Conservation (phyloP, 2,888 invertebrate genomes). For the Orthosia gothica region DNA sequence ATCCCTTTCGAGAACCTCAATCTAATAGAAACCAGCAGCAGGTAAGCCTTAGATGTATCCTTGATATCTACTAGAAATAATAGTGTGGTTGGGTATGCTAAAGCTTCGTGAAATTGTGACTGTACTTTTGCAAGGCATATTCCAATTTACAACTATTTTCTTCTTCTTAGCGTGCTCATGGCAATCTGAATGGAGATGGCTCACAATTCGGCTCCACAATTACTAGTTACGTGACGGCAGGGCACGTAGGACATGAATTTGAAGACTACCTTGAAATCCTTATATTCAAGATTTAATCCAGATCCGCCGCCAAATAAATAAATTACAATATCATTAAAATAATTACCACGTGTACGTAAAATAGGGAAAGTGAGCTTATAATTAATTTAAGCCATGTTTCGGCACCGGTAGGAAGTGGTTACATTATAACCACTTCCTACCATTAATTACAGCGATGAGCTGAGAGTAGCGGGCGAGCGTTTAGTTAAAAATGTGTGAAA, state of each 20-base stretch:
- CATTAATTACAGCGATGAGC: background rate
- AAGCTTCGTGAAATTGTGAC: no score
- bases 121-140: no score
- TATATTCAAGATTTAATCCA: background rate
- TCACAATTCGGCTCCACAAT: background rate
- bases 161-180: no score
- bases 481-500: background rate
- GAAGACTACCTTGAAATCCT: background rate
- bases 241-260: no score
- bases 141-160: no score
- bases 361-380: conserved; percentile 25
- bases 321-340: conserved; percentile 27
- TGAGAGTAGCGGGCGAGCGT: background rate
- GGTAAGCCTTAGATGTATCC: no score
- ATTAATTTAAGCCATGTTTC: conserved; percentile 34
- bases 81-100: no score
- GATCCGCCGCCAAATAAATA: background rate
- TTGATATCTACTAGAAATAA: no score
- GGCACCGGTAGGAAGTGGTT: background rate
- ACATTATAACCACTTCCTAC: no score
- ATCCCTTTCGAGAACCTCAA: background rate
- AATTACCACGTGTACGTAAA: conserved; percentile 3
- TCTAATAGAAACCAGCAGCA: no score
- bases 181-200: no score
- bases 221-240: background rate